A percentile compares a stretch with the other conserved stretches of the same genome.
phyloP scores from a whole-genome alignment of 2,888 invertebrate species.

The Cheiracanthium punctorium region DNA sequence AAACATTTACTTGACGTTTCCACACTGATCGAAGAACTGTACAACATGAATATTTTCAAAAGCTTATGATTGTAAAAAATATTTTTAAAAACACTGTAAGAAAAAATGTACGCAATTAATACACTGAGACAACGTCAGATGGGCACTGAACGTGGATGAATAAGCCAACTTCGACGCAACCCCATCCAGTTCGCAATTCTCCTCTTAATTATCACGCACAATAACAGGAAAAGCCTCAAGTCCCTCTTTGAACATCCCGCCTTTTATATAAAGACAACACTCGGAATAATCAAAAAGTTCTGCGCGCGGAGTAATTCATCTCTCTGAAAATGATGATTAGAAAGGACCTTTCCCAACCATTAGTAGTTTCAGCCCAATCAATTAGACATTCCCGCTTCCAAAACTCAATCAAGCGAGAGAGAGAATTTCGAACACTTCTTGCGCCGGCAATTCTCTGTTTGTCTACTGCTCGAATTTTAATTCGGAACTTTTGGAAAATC shows the following conservation, averaged over 20 bases:
- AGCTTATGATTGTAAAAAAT: too few relatives aligned
- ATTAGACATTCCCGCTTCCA: background rate
- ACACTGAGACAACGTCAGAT: too few relatives aligned
- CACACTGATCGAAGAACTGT: too few relatives aligned
- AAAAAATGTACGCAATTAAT: too few relatives aligned
- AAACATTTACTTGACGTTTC: too few relatives aligned
- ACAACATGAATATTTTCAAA: too few relatives aligned
- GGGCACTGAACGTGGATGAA: too few relatives aligned
- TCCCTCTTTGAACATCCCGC: background rate
- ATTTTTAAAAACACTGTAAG: too few relatives aligned
- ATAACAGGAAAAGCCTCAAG: background rate
- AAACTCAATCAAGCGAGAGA: background rate
- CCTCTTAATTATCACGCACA: background rate
- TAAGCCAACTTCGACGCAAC: too few relatives aligned
- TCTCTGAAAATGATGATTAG: background rate
- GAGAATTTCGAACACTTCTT: constrained; percentile 4
- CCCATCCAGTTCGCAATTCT: background rate
- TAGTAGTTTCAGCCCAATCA: background rate
- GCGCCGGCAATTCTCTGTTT: background rate
- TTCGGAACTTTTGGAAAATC: constrained; percentile 1
- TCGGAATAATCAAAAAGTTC: background rate
- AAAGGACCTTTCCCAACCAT: background rate
- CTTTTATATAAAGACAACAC: background rate
- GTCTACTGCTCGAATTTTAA: constrained; percentile 8
- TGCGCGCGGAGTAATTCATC: background rate